Base-by-base conservation (phyloP, 2,888 invertebrate species). In the Aphidius colemani region DNA sequence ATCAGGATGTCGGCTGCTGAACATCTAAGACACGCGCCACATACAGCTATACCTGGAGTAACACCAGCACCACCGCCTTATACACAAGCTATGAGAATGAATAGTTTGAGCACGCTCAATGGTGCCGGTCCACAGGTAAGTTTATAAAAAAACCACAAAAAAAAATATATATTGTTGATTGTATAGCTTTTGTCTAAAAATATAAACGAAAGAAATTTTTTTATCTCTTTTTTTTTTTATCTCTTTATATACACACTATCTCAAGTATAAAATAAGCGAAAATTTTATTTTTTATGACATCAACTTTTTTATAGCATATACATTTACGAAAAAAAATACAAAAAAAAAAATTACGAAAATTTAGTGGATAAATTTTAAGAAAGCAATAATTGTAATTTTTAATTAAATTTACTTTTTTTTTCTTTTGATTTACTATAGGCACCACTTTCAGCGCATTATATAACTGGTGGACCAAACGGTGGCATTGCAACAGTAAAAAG, bases 11-110 rank as follows among this genome's bases (percentile, higher is more conserved):
- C 88, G 86, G 78, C 88, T 85, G 76, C 88, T 85, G 72, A 88
- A 85, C 82, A 92, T 89, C 67, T 90, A 87, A 56, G 81, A 76
- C 82, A 80, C 76, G 82, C 80, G 72, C 83, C 79, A 66, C 83
- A 80, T 72, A 78, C 80, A 67, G 85, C 85, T 64, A 91, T 91
- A 82, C 92, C 90, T 7, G 90, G 89, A 48, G 91, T 90, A 2
- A 93, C 92, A 48, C 93, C 92, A 18, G 92, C 92, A 56, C 92
- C 92, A 50, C 92, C 92, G 6, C 92, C 92, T 3, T 92, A 92
- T 77, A 82, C 81, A 63, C 81, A 82, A 71, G 83, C 82, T 61
- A 84, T 85, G 74, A 81, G 85, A 71, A 82, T 85, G 79, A 83
- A 85, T 71, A 85, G 84, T 70, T 79, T 85, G 70, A 82, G 80